A percentile compares a stretch with the other conserved stretches of the same genome.
Conservation (phyloP, 2,113 vertebrate species). For the Lepisosteus osseus region DNA sequence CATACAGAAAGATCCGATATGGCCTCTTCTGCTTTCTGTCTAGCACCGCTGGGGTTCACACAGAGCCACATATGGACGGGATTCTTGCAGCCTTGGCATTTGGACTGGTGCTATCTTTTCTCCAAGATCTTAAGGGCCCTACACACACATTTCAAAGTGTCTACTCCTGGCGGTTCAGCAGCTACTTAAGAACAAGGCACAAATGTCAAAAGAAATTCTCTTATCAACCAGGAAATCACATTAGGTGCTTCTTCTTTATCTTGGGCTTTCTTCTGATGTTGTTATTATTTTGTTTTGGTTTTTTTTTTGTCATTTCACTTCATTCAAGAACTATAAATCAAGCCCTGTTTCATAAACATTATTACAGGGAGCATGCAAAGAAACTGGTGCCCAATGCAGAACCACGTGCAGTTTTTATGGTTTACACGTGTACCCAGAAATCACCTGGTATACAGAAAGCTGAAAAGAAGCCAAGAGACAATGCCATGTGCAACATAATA, state of each 20-base stretch:
- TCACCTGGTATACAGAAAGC: background rate
- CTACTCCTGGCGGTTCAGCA: background rate
- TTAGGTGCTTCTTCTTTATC: background rate
- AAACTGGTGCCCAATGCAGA: too few species aligned
- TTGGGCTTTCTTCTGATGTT: too few species aligned
- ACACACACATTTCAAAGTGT: background rate
- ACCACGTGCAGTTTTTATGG: too few species aligned
- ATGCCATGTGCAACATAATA: slow-evolving; percentile 3
- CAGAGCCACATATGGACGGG: background rate
- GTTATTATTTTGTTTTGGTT: too few species aligned
- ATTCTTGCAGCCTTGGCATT: slow-evolving; percentile 10
- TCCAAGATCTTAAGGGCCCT: slow-evolving; percentile 3
- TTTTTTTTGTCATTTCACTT: too few species aligned
- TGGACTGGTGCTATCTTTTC: slow-evolving; percentile 10
- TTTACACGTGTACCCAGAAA: too few species aligned
- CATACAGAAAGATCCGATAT: slow-evolving; percentile 39
- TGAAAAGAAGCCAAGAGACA: background rate
- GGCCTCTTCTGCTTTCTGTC: slow-evolving; percentile 34
- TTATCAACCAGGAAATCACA: background rate
- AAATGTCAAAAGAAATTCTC: background rate
- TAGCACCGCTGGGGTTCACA: slow-evolving; percentile 10
- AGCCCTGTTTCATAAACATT: too few species aligned
- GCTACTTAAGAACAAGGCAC: background rate
- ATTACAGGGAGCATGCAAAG: too few species aligned
- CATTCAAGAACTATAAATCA: too few species aligned